Evolutionary conservation across 2,113 vertebrate genomes (phyloP), one percentile per base, ranked within the genome.

Genomic region (Sialia sialis): DNA sequence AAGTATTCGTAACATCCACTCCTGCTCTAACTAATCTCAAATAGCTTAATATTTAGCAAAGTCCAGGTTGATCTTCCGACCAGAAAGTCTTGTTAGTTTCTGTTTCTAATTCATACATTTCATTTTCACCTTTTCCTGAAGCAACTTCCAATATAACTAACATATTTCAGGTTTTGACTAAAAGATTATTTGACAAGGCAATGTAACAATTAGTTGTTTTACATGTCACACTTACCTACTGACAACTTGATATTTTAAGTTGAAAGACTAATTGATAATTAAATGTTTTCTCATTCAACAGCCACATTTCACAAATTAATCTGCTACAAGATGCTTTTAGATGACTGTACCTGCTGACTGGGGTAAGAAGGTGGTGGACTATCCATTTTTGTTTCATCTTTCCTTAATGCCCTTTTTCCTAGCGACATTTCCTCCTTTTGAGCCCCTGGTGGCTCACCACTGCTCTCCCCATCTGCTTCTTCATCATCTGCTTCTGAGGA

Each of bases 401-500:
- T 97, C 73, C 95, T 86, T 89, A 97, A 93, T 29, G 87, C 36
- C 81, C 97, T 98, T 70, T 98, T 98, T 63, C 97, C 98, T 64
- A 98, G 82, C 48, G 97, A 94, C 25, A 96, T 90, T 41, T 98
- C 98, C 56, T 98, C 98, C 95, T 98, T 98, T 49, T 96, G 96
- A 79, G 97, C 97, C 79, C 97, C 98, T 2, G 97, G 97, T 27
- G 98, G 98, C 62, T 98, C 98, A 75, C 98, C 98, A 27, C 97
- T 95, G 76, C 98, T 98, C 60, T 98, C 98, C 5, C 98, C 98
- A 23, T 99, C 98, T 0, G 95, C 98, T 93, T 99, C 99, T 88
- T 99, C 99, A 34, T 99, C 99, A 13, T 99, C 99, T 19, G 98
- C 99, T 90, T 99, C 99, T 4, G 99, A 99, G 54, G 99, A 99